These are phyloP conservation scores for Danio jaintianensis DNA, from an alignment of 2,797 vertebrate species.

Conservation along the genomic window DNA sequence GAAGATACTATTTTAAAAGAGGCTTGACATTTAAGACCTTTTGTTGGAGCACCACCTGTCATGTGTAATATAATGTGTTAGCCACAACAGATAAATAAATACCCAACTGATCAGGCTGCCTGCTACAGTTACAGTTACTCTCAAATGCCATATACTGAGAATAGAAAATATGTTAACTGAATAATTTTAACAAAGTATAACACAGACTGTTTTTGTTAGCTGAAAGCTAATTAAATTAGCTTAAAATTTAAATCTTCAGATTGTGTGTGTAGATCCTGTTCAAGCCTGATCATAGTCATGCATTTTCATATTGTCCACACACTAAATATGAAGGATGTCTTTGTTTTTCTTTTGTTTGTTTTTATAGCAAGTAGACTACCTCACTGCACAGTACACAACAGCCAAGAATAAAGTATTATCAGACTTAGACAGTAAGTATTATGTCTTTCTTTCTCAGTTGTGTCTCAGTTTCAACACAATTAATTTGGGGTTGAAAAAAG, in stretches of 20 bases:
- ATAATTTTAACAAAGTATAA: neutral
- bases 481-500: neutral
- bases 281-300: neutral
- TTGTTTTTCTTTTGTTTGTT: constrained; percentile 42
- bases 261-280: neutral
- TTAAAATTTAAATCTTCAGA: neutral
- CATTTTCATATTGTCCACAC: neutral
- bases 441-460: neutral
- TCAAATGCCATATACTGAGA: too few relatives aligned
- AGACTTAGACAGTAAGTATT: constrained; percentile 90
- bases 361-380: constrained; percentile 91
- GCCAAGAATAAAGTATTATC: constrained; percentile 91
- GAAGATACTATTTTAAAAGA: too few relatives aligned
- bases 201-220: neutral
- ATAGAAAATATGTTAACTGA: too few relatives aligned
- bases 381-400: constrained; percentile 86
- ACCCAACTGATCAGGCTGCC: too few relatives aligned
- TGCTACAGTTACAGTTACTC: too few relatives aligned
- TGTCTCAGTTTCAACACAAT: neutral
- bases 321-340: constrained; percentile 1
- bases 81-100: too few relatives aligned
- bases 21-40: too few relatives aligned
- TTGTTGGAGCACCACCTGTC: too few relatives aligned
- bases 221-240: neutral
- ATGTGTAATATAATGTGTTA: too few relatives aligned